These are phyloP conservation scores for Erythrocercus mccallii DNA, from an alignment of 2,113 vertebrate genomes.

Conservation along the genomic window DNA sequence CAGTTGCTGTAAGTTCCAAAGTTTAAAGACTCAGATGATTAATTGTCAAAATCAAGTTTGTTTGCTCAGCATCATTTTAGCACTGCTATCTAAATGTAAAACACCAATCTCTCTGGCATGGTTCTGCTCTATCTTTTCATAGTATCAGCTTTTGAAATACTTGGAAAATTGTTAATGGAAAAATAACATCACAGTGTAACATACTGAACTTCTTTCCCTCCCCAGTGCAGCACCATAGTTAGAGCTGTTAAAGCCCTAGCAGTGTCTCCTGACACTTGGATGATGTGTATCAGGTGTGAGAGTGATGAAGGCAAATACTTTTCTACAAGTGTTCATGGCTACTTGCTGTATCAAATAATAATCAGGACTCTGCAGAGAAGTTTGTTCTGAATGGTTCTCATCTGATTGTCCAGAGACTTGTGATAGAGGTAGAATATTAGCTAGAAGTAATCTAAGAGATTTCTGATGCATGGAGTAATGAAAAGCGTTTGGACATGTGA, in stretches of 20 bases:
- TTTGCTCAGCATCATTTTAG: background rate
- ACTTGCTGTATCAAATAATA: background rate
- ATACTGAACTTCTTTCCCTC: background rate
- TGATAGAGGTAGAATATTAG: background rate
- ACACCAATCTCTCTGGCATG: background rate
- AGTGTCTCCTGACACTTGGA: background rate
- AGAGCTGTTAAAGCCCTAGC: accelerated
- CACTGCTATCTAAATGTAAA: background rate
- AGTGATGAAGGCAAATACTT: background rate
- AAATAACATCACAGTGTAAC: background rate
- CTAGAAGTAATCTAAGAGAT: background rate
- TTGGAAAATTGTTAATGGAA: background rate
- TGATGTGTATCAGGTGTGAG: background rate
- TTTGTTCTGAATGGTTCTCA: background rate
- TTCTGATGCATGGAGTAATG: background rate
- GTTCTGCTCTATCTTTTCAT: background rate
- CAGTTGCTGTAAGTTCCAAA: background rate
- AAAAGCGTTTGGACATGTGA: background rate
- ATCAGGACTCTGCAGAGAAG: background rate
- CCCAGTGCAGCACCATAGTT: background rate
- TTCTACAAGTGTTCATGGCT: background rate
- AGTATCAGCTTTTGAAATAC: background rate
- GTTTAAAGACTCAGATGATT: background rate
- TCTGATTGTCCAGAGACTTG: background rate
- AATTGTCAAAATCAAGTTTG: background rate